phyloP scores from a whole-genome alignment of 2,797 vertebrate genomes.

The Propithecus perrieri region DNA sequence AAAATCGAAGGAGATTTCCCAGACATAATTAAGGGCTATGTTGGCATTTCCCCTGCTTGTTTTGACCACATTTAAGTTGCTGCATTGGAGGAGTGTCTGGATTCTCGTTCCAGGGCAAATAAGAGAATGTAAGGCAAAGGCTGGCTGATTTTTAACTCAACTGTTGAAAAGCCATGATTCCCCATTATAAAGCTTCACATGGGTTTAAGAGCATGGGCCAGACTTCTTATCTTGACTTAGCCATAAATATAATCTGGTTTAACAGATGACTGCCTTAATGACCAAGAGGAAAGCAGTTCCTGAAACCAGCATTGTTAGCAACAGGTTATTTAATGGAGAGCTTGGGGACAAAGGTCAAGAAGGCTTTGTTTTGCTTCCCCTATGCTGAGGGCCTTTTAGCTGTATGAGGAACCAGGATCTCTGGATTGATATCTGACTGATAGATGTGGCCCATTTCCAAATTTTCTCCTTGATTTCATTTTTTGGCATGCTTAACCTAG shows the following conservation, averaged over 20 bases:
- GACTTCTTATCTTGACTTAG: conserved; percentile 49
- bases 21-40: not conserved
- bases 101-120: conserved; percentile 8
- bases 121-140: not conserved
- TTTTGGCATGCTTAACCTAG: not conserved
- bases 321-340: not conserved
- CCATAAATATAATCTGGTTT: conserved; percentile 40
- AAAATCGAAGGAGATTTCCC: conserved; percentile 4
- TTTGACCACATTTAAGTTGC: conserved; percentile 41
- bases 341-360: not conserved
- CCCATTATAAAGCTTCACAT: not conserved
- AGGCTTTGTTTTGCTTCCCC: conserved; percentile 13
- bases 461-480: conserved; percentile 36
- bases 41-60: not conserved
- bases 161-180: conserved; percentile 17
- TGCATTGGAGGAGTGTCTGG: not conserved
- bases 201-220: not conserved
- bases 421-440: not conserved
- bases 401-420: not conserved
- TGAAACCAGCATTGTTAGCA: not conserved
- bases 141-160: not conserved
- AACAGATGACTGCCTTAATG: not conserved
- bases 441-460: not conserved
- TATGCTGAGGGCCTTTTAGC: not conserved
- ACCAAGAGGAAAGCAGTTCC: conserved; percentile 21